Conservation (phyloP, 2,888 invertebrate species). For the Atrina japonica region DNA sequence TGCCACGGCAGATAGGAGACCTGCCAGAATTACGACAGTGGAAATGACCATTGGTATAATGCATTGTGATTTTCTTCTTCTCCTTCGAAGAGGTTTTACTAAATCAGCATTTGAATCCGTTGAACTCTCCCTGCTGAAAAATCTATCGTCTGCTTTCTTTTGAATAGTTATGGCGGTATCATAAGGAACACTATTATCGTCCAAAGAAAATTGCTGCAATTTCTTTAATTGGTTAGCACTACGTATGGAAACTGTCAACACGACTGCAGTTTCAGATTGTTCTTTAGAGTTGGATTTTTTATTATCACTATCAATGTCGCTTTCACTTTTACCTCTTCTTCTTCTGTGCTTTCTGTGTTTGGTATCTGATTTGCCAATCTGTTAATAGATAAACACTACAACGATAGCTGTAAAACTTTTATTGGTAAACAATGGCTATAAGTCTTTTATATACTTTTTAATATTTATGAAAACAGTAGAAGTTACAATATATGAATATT, state of each 20-base stretch:
- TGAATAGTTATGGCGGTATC: neutral
- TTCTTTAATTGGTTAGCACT: slow-evolving; percentile 16
- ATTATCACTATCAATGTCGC: too few species aligned
- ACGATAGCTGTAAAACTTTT: too few species aligned
- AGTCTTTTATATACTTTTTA: too few species aligned
- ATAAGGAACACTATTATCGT: slow-evolving; percentile 13
- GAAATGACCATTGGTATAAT: slow-evolving; percentile 23
- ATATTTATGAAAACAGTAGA: too few species aligned
- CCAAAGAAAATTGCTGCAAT: neutral
- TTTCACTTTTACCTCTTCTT: too few species aligned
- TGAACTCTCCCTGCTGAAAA: neutral
- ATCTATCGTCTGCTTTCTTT: slow-evolving; percentile 7
- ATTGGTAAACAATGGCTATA: too few species aligned
- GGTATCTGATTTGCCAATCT: too few species aligned
- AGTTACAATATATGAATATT: too few species aligned
- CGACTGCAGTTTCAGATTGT: slow-evolving; percentile 12
- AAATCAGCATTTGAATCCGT: slow-evolving; percentile 10
- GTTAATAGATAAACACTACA: too few species aligned
- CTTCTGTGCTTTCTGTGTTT: too few species aligned
- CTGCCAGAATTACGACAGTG: slow-evolving; percentile 23
- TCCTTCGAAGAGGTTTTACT: slow-evolving; percentile 2
- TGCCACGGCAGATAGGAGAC: slow-evolving; percentile 21
- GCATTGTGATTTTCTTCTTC: slow-evolving; percentile 11
- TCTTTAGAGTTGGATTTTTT: too few species aligned
- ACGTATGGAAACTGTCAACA: slow-evolving; percentile 15